Base-by-base conservation (phyloP, 35 echinoderm and acorn worm species). In the Nesometra sesokonis region DNA sequence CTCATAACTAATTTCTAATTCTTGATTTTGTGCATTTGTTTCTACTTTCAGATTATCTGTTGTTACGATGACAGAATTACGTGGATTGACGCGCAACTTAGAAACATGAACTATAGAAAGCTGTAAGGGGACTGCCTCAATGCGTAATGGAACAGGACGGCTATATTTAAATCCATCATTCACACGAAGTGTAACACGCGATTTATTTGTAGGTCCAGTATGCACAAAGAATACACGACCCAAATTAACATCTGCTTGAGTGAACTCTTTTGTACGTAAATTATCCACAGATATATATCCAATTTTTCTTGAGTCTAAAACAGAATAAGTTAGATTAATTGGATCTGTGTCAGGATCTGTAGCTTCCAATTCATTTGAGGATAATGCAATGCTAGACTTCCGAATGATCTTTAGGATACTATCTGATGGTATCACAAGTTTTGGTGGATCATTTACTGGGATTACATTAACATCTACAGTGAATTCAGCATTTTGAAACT, bases 401-500 rank as follows among this genome's bases (percentile, higher is more conserved):
- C 29, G 32, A 40, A 99, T 99, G 77, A 99, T 87, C 38, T 87
- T 86, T 0, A 99, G 77, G 17, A 90, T 87, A 40, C 86, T 88
- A 57, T 99, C 93, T 82, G 86, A 84, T 35, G 89, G 77, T 77
- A 99, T 86, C 13, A 92, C 46, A 33, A 99, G 78, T 77, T 77
- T 85, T 27, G 96, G 96, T n/a, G 90, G 84, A 78, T 99, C 96
- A 90, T 99, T 99, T 13, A 99, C 90, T 33, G 92, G 87, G 13
- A 57, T 89, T 30, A 99, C 89, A 33, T 88, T 78, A 11, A 99
- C 82, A 67, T 67, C 52, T 67, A 67, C 2, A 27, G 8, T 67
- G 21, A 67, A 67, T 67, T 67, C 52, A 67, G 52, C 52, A 67
- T 67, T 27, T 67, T 67, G 0, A 67, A 67, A 67, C 52, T 67